phyloP scores from a whole-genome alignment of 2,888 invertebrate species.

The Cepaea hortensis region DNA sequence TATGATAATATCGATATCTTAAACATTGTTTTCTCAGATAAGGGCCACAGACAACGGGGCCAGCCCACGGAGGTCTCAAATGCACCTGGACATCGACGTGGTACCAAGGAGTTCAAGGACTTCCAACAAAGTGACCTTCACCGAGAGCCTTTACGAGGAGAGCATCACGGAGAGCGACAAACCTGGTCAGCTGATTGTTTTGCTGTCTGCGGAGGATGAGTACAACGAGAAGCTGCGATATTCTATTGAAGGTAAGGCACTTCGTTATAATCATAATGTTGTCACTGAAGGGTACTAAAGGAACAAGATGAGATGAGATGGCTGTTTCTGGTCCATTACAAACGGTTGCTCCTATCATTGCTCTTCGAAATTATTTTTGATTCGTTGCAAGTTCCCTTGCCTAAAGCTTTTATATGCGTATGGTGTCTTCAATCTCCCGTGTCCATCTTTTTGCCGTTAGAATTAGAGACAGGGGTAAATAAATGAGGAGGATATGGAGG shows the following conservation, averaged over 20 bases:
- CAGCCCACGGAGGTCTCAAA: slow-evolving; percentile 70
- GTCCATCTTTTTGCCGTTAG: too few species aligned
- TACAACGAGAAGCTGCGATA: slow-evolving; percentile 93
- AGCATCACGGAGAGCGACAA: slow-evolving; percentile 80
- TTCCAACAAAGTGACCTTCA: slow-evolving; percentile 78
- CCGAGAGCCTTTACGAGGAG: slow-evolving; percentile 76
- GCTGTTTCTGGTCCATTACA: too few species aligned
- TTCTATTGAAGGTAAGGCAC: slow-evolving; percentile 82
- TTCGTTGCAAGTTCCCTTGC: too few species aligned
- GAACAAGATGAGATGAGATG: too few species aligned
- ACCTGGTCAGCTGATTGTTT: slow-evolving; percentile 89
- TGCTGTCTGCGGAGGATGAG: slow-evolving; percentile 89
- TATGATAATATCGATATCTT: background rate
- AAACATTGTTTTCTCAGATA: slow-evolving; percentile 50
- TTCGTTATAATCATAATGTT: too few species aligned
- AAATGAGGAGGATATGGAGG: too few species aligned
- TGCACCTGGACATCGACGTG: slow-evolving; percentile 32
- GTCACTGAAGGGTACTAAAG: too few species aligned
- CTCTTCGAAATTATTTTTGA: too few species aligned
- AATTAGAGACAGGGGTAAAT: too few species aligned
- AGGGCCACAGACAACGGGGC: slow-evolving; percentile 67
- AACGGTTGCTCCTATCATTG: too few species aligned
- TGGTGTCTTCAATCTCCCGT: too few species aligned
- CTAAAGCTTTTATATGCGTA: too few species aligned
- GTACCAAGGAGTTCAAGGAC: background rate